Evolutionary conservation across 2,113 vertebrate genomes (phyloP), one percentile per base, ranked within the genome.

Genomic region (Gnathonemus echidnorhynchus): DNA sequence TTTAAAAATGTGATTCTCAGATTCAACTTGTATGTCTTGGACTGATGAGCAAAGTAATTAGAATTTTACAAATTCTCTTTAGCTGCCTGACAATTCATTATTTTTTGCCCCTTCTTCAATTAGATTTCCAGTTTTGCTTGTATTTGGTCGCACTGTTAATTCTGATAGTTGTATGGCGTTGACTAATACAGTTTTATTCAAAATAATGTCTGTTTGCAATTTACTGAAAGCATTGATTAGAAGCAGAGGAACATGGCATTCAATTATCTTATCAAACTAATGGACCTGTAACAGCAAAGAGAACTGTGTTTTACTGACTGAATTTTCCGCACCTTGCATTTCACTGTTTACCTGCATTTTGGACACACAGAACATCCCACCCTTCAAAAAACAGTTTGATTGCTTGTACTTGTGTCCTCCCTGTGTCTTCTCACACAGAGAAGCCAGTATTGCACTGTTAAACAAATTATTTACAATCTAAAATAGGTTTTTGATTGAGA

Each of bases 181-280:
- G 42, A 10, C 45, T 85, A 45, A 85, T 83, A 45, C 17, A 70
- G 27, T 70, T 70, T 70, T 70, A 70, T 80, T 80, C 74, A 80
- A 80, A 80, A 80, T 80, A 80, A 80, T 6, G 15, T 15, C 35
- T 80, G 74, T 42, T 80, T 80, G 74, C 35, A 80, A 42, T 80
- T 80, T 42, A 42, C 74, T 42, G 74, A 80, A 80, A 39, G 74
- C 74, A 80, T 80, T 80, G 74, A 80, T 80, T 80, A 19, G 35
- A 80, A 80, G 74, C 74, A 80, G 74, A 42, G 35, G 39, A 80
- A 80, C n/a, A 17, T 42, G 31, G 15, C 74, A 42, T 80, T 80
- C 35, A 80, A 80, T 80, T 80, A 80, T 80, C 74, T 80, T 80
- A 80, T 80, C 74, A 80, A 80, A 42, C 74, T 80, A 80, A 80